Evolutionary conservation across 2,113 vertebrate species (phyloP), one percentile per base, ranked within the genome.

Genomic region (Ammospiza caudacuta): DNA sequence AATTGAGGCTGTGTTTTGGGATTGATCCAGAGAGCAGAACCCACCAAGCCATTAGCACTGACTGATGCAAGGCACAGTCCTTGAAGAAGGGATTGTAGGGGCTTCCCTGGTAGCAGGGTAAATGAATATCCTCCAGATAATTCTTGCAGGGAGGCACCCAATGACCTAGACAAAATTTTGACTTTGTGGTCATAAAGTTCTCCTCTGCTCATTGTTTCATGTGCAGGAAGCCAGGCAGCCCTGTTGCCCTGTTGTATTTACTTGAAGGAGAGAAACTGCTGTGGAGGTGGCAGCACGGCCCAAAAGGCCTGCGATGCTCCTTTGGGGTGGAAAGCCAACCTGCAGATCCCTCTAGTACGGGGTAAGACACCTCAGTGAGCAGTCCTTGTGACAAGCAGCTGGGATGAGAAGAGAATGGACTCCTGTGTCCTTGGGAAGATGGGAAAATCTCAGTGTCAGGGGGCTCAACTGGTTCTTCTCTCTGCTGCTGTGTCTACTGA

Each of bases 11-110:
- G 3, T 17, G 18, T 62, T 66, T 22, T 76, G 54, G 29, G 33
- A 10, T 0, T 68, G 66, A 72, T 21, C 14, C n/a, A 57, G 37
- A 37, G 11, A 68, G 12, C 29, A 85, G 19, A 75, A 73, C 20
- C 6, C 27, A 44, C 6, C 11, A n/a, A 76, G 18, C 20, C 41
- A 11, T 58, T 49, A 73, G 31, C 54, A 80, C 41, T 0, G 0
- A 21, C 9, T 79, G 39, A 3, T 63, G 17, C 23, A 23, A 84
- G 47, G 23, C 39, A 72, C 1, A 7, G 41, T 49, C 20, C 41
- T 83, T 8, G 1, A 54, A 15, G 8, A 8, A 12, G 24, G 28
- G 17, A 9, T 9, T 43, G 9, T 21, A 57, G 47, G 37, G 27
- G 9, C 49, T 75, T 75, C 29, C 14, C 41, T 57, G 61, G 29